Base-by-base conservation (phyloP, 2,888 invertebrate genomes). In the Ceraclea dissimilis region DNA sequence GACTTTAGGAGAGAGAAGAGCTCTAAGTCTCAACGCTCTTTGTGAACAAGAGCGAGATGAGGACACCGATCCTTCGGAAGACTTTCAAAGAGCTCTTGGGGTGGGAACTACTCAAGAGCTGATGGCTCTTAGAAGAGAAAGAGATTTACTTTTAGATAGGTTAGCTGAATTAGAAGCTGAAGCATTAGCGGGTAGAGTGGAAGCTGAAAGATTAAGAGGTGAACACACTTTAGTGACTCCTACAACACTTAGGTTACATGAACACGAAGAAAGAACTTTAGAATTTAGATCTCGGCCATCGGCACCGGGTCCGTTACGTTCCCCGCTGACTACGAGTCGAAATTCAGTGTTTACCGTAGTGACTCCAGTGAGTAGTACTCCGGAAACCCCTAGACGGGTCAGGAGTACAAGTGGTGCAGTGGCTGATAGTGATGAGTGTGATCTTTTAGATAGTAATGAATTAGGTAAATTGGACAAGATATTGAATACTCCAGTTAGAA, bases 141-240 rank as follows among this genome's bases (percentile, higher is more conserved):
- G 90, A 48, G 90, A 91, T 68, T 79, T 84, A 16, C 70, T 91
- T 61, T 72, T 90, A 60, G 85, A 87, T 62, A 84, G 86, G 63
- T 78, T 87, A 55, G 83, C 86, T n/a, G 85, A 85, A 68, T 81
- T 89, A 72, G 89, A 90, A 68, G 85, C 87, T 2, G 88, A 88
- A 67, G 85, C 82, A 20, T 71, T 85, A 62, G 82, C 86, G 50
- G 82, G 83, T 48, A 75, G 83, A 51, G 81, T 83, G 5, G 81
- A 83, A 64, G 82, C 85, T 22, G 80, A 81, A 57, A 79, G 84
- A 64, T 75, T 87, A 63, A 82, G 82, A 64, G 79, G 81, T 60
- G 82, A 86, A 66, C 80, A 82, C 57, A 78, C 79, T 56, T 69
- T 86, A 2, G 69, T 72, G 19, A 70, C 71, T 56, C 69, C 86